phyloP scores from a whole-genome alignment of 2,797 vertebrate genomes.

The Pogoniulus pusillus region DNA sequence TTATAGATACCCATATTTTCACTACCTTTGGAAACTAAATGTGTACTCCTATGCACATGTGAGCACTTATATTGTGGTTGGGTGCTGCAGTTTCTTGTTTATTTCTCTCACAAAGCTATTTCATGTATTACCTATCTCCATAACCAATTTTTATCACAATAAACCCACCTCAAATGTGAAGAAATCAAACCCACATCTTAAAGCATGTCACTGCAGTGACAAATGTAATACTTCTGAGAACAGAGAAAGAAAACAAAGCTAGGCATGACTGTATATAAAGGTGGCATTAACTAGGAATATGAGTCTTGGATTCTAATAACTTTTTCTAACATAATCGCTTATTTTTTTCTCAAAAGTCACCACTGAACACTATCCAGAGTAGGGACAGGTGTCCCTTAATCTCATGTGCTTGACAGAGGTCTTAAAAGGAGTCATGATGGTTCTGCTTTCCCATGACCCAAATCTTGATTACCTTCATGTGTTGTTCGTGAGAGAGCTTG shows the following conservation, averaged over 20 bases:
- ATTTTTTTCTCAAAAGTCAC: background rate
- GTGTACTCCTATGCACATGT: background rate
- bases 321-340: background rate
- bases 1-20: background rate
- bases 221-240: background rate
- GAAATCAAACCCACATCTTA: background rate
- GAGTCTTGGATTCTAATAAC: background rate
- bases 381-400: background rate
- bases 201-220: background rate
- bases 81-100: background rate
- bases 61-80: background rate
- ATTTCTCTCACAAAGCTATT: background rate
- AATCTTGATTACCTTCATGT: background rate
- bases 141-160: background rate
- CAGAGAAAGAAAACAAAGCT: background rate
- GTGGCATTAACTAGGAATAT: background rate
- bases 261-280: background rate
- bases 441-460: background rate
- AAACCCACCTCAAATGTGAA: background rate
- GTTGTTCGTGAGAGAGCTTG: background rate
- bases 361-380: background rate
- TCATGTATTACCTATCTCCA: background rate
- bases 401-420: background rate
- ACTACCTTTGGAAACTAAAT: background rate
- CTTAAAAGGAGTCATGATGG: background rate